phyloP scores from a whole-genome alignment of 2,888 invertebrate genomes.

The Philereme vetulata region DNA sequence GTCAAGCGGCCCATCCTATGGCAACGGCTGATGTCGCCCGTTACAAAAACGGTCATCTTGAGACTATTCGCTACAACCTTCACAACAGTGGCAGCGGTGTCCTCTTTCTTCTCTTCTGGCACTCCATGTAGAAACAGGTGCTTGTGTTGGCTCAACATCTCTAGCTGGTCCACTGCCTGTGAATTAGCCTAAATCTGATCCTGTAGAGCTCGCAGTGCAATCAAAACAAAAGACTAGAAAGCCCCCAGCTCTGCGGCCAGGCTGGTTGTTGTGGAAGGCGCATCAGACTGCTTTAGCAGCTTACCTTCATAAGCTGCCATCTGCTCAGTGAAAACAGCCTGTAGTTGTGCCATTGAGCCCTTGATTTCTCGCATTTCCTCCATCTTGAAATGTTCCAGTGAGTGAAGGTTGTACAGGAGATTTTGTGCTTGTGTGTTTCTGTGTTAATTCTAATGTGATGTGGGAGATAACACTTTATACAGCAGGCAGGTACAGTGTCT shows the following conservation, averaged over 20 bases:
- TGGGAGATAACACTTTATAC: no score
- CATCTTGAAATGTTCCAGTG: no score
- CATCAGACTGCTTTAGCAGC: not conserved
- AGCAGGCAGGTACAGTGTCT: no score
- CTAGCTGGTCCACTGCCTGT: constrained; percentile 8
- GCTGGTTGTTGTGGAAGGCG: no score
- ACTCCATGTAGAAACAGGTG: constrained; percentile 13
- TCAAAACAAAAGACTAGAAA: constrained; percentile 1
- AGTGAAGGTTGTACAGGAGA: no score
- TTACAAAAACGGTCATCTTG: not conserved
- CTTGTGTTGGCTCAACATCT: constrained; percentile 11
- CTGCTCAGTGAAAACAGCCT: not conserved
- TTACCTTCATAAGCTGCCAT: not conserved
- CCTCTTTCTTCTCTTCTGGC: constrained; percentile 1
- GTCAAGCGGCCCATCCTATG: constrained; percentile 16
- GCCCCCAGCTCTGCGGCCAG: not conserved
- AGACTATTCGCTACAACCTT: not conserved
- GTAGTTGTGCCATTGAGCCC: no score
- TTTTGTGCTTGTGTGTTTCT: no score
- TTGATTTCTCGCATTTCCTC: no score
- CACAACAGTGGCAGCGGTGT: not conserved
- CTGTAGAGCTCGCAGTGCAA: constrained; percentile 4
- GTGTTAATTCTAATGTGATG: no score
- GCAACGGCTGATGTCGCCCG: constrained; percentile 8
- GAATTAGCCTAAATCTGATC: constrained; percentile 3